Base-by-base conservation (phyloP, 1,140 invertebrate species). In the Anastatus disparis region DNA sequence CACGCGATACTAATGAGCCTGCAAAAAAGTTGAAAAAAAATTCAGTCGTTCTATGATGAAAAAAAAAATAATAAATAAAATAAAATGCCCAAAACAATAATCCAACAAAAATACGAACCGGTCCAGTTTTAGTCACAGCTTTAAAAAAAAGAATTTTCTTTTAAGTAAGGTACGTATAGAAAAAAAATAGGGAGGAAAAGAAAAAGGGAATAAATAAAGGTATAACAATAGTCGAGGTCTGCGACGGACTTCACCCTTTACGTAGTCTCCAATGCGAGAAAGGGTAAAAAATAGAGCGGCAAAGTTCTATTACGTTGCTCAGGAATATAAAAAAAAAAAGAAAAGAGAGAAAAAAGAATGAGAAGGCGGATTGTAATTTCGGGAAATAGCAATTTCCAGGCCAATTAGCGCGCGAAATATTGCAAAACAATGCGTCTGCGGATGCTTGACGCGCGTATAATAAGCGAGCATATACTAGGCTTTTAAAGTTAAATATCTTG, bases 341-440 rank as follows among this genome's bases (percentile, higher is more conserved):
- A 17, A 17, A n/a, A 20, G 20, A 35, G 20, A 38, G 24, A 56
- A 12, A 70, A 29, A 67, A 20, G n/a, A n/a, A n/a, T n/a, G 64
- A 31, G 50, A 35, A 52, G 42, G 44, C 65, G 52, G 63, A 69
- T 74, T 78, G 74, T 75, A 76, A 78, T 79, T 75, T 72, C 74
- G 74, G 74, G 74, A 78, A 78, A 76, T 75, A 72, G 75, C 73
- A 75, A 78, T 80, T 77, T 77, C 70, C 78, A 74, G 67, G 63
- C 75, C 75, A 80, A 80, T 80, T 80, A 80, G 74, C 71, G 75
- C 65, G 69, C 70, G 61, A 76, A 77, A 80, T 80, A 75, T 79
- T 74, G 71, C 74, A 74, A 78, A 80, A 79, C 74, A 80, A 78
- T 76, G 74, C 64, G 71, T 46, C n/a, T 29, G 29, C 20, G 20